These are phyloP conservation scores for Coenobita brevimanus DNA, from an alignment of 1,140 invertebrate species.

Conservation along the genomic window DNA sequence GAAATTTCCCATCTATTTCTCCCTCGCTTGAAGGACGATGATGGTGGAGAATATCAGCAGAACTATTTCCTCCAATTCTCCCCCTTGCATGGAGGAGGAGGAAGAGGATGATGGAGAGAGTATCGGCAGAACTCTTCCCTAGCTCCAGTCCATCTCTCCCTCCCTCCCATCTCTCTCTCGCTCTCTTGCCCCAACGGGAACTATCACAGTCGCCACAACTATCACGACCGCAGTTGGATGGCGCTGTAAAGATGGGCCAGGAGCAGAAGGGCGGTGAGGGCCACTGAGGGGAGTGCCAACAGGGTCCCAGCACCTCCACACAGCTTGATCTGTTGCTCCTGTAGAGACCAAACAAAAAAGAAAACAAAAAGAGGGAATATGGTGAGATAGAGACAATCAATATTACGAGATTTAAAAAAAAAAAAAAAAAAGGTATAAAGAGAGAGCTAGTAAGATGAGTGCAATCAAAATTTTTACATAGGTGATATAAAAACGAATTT, in stretches of 20 bases:
- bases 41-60: too few species aligned
- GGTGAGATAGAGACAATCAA: not conserved
- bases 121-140: too few species aligned
- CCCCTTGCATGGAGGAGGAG: too few species aligned
- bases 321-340: constrained; percentile 53
- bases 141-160: too few species aligned
- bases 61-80: too few species aligned
- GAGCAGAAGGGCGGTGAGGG: constrained; percentile 7
- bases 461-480: too few species aligned
- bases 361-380: not conserved
- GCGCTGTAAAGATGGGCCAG: constrained; percentile 43
- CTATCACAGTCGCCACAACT: constrained; percentile 12
- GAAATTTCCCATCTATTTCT: too few species aligned
- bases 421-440: too few species aligned
- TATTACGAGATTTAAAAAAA: not conserved
- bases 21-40: too few species aligned
- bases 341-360: not conserved
- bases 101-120: too few species aligned
- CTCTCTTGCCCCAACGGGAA: not conserved
- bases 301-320: constrained; percentile 55
- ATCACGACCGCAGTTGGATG: constrained; percentile 41
- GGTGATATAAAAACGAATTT: too few species aligned
- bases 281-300: constrained; percentile 21
- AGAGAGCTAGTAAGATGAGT: too few species aligned
- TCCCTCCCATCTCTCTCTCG: not conserved